These are phyloP conservation scores for Crenichthys baileyi DNA, from an alignment of 2,797 vertebrate species.

Conservation along the genomic window DNA sequence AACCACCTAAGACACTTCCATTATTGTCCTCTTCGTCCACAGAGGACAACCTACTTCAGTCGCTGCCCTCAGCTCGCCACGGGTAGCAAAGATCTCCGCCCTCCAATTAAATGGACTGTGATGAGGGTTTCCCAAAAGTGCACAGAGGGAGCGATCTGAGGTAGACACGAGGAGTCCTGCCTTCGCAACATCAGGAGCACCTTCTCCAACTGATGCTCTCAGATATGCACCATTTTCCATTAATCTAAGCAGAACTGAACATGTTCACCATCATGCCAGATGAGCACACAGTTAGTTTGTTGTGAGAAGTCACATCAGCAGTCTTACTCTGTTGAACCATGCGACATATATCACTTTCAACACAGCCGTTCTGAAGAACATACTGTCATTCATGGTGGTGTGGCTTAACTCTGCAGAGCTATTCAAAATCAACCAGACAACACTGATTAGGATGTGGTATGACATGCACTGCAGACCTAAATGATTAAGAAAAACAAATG, in stretches of 20 bases:
- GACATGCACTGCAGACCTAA: not conserved
- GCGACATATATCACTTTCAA: not conserved
- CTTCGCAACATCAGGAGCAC: conserved; percentile 13
- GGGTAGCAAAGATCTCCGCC: conserved; percentile 38
- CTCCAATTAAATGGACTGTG: conserved; percentile 61
- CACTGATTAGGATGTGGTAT: not conserved
- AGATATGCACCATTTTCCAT: not conserved
- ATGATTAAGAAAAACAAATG: not conserved
- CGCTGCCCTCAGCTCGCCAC: conserved; percentile 33
- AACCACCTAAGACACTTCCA: conserved; percentile 53
- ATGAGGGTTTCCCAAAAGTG: conserved; percentile 44
- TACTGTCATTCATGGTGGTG: not conserved
- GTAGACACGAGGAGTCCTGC: conserved; percentile 28
- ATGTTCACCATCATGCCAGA: not conserved
- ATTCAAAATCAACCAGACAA: not conserved
- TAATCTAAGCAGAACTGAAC: conserved; percentile 1
- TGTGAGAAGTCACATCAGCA: not conserved
- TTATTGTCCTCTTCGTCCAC: conserved; percentile 54
- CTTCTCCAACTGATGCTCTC: not conserved
- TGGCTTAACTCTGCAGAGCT: not conserved
- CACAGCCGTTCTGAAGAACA: not conserved
- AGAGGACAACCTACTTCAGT: conserved; percentile 44
- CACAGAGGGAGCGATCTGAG: conserved; percentile 33
- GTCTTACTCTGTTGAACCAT: not conserved
- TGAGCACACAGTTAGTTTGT: not conserved